A percentile compares a stretch with the other conserved stretches of the same genome.
Conservation (phyloP, 2,888 invertebrate genomes). For the Ectobius pallidus region DNA sequence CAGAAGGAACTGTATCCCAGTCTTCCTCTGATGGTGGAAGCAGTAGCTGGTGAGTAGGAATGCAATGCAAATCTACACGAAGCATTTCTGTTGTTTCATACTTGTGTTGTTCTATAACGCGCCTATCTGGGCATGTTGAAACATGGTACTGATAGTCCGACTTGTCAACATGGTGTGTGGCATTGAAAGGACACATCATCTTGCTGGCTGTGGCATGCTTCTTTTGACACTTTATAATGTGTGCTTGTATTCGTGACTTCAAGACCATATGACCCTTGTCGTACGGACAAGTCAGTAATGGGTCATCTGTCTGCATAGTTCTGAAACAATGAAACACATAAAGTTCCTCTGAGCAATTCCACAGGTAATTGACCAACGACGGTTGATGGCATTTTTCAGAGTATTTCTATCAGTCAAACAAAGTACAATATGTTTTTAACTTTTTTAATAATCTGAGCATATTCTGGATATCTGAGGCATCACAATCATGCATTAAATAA, state of each 20-base stretch:
- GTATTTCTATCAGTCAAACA: too few species aligned
- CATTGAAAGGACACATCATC: conserved; percentile 25
- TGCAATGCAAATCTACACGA: background rate
- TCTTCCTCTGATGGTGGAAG: background rate
- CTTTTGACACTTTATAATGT: conserved; percentile 64
- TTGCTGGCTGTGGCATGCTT: conserved; percentile 51
- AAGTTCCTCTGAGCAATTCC: too few species aligned
- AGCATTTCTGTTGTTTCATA: background rate
- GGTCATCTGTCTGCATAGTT: background rate
- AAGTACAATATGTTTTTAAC: too few species aligned
- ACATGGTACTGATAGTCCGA: background rate
- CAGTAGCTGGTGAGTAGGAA: background rate
- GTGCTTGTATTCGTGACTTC: conserved; percentile 60
- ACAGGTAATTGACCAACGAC: too few species aligned
- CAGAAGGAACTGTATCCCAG: conserved; percentile 9
- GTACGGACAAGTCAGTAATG: conserved; percentile 59
- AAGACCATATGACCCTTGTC: conserved; percentile 61
- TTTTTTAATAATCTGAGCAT: too few species aligned
- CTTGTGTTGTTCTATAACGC: background rate
- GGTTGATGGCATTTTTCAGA: too few species aligned
- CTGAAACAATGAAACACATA: too few species aligned
- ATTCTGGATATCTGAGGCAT: too few species aligned
- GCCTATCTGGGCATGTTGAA: background rate
- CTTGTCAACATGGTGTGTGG: conserved; percentile 8
- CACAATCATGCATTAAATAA: too few species aligned